Evolutionary conservation across 30 jellyfish, hydroid and myxozoan species (phyloP).

Genomic region (Cassiopea xamachana): DNA sequence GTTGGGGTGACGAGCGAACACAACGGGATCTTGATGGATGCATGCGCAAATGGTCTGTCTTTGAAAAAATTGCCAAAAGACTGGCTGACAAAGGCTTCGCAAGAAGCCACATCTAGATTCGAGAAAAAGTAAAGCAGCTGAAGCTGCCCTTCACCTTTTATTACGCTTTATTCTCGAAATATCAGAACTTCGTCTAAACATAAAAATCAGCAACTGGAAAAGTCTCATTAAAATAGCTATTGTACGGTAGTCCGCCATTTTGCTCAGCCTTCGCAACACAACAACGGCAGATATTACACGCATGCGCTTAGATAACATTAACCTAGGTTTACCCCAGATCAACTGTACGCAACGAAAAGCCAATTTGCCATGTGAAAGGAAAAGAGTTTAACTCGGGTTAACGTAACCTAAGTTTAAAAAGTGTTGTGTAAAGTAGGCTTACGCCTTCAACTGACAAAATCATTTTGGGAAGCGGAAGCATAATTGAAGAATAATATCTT

Average conservation of each 20-base stretch:
- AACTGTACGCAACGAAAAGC: neutral
- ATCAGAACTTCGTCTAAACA: neutral
- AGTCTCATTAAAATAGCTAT: neutral
- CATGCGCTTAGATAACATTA: neutral
- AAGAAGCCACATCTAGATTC: neutral
- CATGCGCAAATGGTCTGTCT: constrained; percentile 1
- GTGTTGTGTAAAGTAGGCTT: neutral
- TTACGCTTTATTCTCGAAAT: neutral
- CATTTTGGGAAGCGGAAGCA: too few species aligned
- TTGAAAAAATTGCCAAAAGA: neutral
- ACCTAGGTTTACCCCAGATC: constrained; percentile 5
- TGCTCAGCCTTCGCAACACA: neutral
- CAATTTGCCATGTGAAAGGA: neutral
- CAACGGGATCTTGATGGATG: constrained; percentile 12
- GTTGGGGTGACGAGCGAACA: neutral
- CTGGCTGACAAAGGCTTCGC: neutral
- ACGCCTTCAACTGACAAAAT: too few species aligned
- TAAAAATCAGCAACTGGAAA: neutral
- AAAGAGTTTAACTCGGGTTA: neutral
- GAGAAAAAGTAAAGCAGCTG: neutral
- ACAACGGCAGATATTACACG: neutral
- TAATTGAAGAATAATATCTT: too few species aligned
- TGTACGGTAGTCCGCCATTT: neutral
- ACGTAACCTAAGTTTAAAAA: neutral
- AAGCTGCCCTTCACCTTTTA: constrained; percentile 5